Percentiles rank a stretch among this genome's conserved stretches.
These are phyloP conservation scores for Sternotherus odoratus DNA, from an alignment of 2,797 vertebrate species.

Conservation along the genomic window DNA sequence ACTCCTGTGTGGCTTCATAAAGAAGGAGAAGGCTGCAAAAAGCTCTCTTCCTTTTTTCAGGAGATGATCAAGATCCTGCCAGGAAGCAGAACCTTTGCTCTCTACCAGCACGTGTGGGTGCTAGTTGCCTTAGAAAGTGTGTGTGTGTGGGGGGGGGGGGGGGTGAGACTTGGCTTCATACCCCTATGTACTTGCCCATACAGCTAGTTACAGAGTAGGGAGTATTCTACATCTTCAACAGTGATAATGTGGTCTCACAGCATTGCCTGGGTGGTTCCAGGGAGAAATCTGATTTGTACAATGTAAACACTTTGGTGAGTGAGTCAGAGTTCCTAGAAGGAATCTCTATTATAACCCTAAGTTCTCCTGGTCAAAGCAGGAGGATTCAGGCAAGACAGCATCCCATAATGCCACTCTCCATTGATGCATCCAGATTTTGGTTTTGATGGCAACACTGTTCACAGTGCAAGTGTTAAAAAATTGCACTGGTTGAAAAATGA, in stretches of 20 bases:
- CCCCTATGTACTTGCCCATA: accelerated
- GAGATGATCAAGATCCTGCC: not conserved
- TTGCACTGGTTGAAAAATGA: slow-evolving; percentile 42
- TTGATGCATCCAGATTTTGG: not conserved
- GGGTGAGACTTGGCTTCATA: accelerated
- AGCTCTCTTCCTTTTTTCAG: too few species aligned
- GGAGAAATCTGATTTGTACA: not conserved
- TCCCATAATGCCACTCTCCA: not conserved
- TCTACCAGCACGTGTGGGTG: not conserved
- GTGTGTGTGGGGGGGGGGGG: too few species aligned
- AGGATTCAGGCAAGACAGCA: not conserved
- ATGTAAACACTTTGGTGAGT: not conserved
- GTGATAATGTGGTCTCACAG: not conserved
- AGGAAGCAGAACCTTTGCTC: not conserved
- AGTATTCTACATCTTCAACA: not conserved
- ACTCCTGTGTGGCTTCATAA: too few species aligned
- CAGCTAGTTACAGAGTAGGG: not conserved
- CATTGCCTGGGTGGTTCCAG: not conserved
- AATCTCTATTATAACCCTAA: not conserved
- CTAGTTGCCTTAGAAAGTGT: too few species aligned
- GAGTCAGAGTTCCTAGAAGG: not conserved
- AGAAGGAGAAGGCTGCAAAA: too few species aligned
- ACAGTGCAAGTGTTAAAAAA: slow-evolving; percentile 8
- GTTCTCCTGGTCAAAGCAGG: not conserved
- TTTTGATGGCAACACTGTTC: not conserved